These are phyloP conservation scores for Oceanodroma tethys DNA, from an alignment of 2,113 vertebrate species.

Conservation along the genomic window DNA sequence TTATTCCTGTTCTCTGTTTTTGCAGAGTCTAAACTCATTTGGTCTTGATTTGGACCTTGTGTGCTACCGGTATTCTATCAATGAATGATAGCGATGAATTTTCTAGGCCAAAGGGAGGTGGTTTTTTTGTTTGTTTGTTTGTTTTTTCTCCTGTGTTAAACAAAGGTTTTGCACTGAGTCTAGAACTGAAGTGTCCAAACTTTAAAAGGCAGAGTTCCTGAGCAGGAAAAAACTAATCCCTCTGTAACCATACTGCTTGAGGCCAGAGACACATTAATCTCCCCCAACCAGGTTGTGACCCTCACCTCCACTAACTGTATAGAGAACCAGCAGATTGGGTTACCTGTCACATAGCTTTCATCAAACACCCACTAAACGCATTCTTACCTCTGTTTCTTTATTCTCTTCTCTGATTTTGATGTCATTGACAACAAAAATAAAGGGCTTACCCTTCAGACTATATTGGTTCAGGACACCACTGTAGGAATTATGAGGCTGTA, in stretches of 20 bases:
- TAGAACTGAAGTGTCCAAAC: background rate
- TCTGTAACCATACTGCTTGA: background rate
- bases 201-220: background rate
- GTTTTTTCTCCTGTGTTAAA: background rate
- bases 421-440: background rate
- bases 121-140: background rate
- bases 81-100: fast-evolving
- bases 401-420: background rate
- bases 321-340: background rate
- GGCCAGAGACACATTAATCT: background rate
- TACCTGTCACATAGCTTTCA: background rate
- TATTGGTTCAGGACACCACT: background rate
- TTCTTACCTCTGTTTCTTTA: background rate
- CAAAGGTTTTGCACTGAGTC: background rate
- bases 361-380: background rate
- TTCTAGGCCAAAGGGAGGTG: background rate
- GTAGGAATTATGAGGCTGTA: background rate
- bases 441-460: background rate
- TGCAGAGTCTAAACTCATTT: background rate
- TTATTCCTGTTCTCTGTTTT: background rate
- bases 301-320: background rate
- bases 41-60: background rate
- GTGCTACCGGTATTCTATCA: background rate
- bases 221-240: background rate
- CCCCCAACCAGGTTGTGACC: background rate